Evolutionary conservation across 2,113 vertebrate species (phyloP), one percentile per base, ranked within the genome.

Genomic region (Sula dactylatra): DNA sequence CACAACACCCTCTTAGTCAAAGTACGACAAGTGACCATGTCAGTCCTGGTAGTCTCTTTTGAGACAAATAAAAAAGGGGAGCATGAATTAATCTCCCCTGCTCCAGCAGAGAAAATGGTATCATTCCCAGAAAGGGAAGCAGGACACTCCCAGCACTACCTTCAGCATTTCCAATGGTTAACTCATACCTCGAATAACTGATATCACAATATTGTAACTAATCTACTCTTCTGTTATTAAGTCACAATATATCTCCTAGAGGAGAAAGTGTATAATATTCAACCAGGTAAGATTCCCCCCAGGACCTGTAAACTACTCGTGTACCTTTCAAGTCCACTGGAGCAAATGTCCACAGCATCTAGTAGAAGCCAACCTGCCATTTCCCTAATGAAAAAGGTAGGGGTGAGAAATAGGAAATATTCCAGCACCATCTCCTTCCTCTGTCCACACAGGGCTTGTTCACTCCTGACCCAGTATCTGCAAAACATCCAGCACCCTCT

Each of bases 381-480:
- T 79, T 32, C 16, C 22, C 25, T 62, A n/a, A 26, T 14, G 13
- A 83, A 83, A 83, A 82, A 45, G 0, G 5, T 10, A 38, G 26
- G 7, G 7, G 22, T 25, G 26, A 86, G 19, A 90, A 73, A 64
- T 3, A 76, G 20, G 29, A 84, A 54, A 24, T 16, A 26, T 38
- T 80, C 9, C 58, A 80, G 36, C 15, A 55, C 4, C 2, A 8
- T 50, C 10, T 79, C 42, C 29, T 59, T 62, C 40, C 47, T 29
- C 20, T 56, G 13, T 58, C 65, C 21, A 52, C 73, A 69, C 2
- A 12, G 19, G 22, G 11, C 16, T 82, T 47, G 3, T 32, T n/a
- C 21, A 7, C 16, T 97, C 32, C 47, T 7, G 34, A 70, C 5
- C 6, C 1, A 1, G 13, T 2, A 2, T 27, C 29, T 4, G 13